These are phyloP conservation scores for Mesochorus sp. DNA, from an alignment of 2,888 invertebrate species.

Conservation along the genomic window DNA sequence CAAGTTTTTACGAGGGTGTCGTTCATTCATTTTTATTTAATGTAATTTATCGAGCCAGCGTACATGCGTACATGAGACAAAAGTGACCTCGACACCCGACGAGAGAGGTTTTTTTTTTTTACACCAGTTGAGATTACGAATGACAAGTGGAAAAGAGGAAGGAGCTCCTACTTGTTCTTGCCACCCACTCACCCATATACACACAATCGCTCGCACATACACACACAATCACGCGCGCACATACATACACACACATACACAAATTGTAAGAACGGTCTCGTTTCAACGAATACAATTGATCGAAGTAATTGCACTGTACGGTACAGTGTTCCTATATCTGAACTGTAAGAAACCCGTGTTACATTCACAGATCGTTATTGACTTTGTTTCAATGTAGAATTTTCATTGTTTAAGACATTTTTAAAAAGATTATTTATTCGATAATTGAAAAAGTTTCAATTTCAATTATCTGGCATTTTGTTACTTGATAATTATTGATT, in stretches of 20 bases:
- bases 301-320: slow-evolving; percentile 45
- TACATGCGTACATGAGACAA: neutral
- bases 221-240: too few species aligned
- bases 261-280: slow-evolving; percentile 39
- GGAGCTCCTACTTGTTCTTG: slow-evolving; percentile 15
- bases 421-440: too few species aligned
- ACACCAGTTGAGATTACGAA: slow-evolving; percentile 50
- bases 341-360: too few species aligned
- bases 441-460: too few species aligned
- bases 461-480: too few species aligned
- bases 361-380: too few species aligned
- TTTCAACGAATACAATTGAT: slow-evolving; percentile 52
- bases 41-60: neutral
- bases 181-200: slow-evolving; percentile 33
- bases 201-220: too few species aligned
- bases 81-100: slow-evolving; percentile 41
- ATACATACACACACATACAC: slow-evolving; percentile 39
- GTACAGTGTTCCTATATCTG: neutral
- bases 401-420: too few species aligned
- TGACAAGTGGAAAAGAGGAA: slow-evolving; percentile 48
- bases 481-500: too few species aligned
- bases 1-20: slow-evolving; percentile 50
- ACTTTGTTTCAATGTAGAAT: too few species aligned
- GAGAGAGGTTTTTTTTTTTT: too few species aligned
- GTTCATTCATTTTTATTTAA: slow-evolving; percentile 15